These are phyloP conservation scores for Syndactyla subalaris DNA, from an alignment of 2,797 vertebrate species.

Conservation along the genomic window DNA sequence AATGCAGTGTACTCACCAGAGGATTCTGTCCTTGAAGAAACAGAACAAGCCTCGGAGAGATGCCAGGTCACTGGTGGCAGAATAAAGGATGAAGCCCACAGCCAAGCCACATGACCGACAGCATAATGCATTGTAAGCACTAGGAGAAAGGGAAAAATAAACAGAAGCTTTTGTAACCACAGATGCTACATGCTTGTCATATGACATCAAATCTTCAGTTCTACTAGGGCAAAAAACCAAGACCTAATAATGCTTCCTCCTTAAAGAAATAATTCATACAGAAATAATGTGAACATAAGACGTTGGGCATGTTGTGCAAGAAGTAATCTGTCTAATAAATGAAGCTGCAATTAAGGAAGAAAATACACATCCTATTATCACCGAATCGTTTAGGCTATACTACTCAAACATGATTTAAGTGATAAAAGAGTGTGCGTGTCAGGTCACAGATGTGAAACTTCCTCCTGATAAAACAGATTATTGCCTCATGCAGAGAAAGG, in stretches of 20 bases:
- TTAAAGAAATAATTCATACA: background rate
- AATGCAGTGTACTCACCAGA: slow-evolving; percentile 81
- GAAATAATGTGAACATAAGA: fast-evolving
- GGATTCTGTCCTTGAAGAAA: slow-evolving; percentile 82
- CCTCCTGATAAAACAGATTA: background rate
- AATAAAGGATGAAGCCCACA: slow-evolving; percentile 82
- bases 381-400: background rate
- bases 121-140: slow-evolving; percentile 80
- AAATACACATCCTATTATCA: background rate
- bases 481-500: background rate
- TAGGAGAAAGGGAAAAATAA: slow-evolving; percentile 51
- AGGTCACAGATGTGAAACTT: background rate
- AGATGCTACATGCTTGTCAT: background rate
- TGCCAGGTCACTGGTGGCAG: slow-evolving; percentile 74
- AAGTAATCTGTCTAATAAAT: background rate
- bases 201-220: background rate
- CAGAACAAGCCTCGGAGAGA: slow-evolving; percentile 83
- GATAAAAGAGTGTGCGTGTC: too few relatives aligned
- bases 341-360: background rate
- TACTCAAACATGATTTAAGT: background rate
- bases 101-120: slow-evolving; percentile 77
- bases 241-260: background rate
- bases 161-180: background rate
- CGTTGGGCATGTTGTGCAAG: fast-evolving
- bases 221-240: background rate